Evolutionary conservation across 2,113 vertebrate genomes (phyloP), one percentile per base, ranked within the genome.

Genomic region (Saimiri boliviensis): DNA sequence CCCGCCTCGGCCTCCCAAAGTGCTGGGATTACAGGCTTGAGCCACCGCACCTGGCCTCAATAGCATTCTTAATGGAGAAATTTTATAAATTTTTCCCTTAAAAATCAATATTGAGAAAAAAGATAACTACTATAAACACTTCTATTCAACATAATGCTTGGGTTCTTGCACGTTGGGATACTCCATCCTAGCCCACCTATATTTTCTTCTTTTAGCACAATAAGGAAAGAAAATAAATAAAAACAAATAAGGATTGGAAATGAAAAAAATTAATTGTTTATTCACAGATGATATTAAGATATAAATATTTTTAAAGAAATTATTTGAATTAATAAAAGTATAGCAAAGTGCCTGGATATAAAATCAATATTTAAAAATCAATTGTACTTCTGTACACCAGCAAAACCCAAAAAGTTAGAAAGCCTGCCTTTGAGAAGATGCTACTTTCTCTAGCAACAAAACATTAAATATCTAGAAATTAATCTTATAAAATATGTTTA

Each of bases 401-500:
- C 21, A 66, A 68, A 91, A 84, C 0, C 10, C 52, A 80, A 80
- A 66, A 58, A 42, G 27, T 35, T 81, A 88, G 58, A 79, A 71
- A 88, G 13, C n/a, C 32, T 40, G 20, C 10, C 14, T 95, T 84
- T 27, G 21, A 88, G 14, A 84, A 91, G 12, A 87, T 40, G 21
- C 12, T 70, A 47, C 88, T 94, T 91, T 79, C 21, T 63, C 1
- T 66, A 74, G 58, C 60, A 91, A 49, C 47, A 54, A 83, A 94
- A 70, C 23, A 83, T 63, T 42, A 88, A 83, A 54, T 84, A 79
- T 32, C 16, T 73, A 83, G 32, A 32, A 93, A 91, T 91, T 95
- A 82, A 89, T 74, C 40, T 83, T 77, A 81, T 66, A 89, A 86
- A 90, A 86, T 70, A 71, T 56, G 16, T 91, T 86, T 81, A 82